Base-by-base conservation (phyloP, 2,797 vertebrate species). In the Eulemur albifrons region DNA sequence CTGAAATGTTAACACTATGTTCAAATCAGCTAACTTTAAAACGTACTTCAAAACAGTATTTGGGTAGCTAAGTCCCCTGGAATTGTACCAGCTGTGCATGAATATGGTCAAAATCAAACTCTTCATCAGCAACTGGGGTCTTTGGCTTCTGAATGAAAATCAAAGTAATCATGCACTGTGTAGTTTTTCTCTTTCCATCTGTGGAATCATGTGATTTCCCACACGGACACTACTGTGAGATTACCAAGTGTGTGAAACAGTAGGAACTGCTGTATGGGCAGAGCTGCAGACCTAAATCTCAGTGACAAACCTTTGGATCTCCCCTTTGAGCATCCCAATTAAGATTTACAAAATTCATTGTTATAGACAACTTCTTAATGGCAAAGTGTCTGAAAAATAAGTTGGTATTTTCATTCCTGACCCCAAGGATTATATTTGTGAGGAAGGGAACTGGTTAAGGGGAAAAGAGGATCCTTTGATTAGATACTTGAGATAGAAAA, bases 121-220 rank as follows among this genome's bases (percentile, higher is more conserved):
- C 87, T 93, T 96, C 54, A 81, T 90, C n/a, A 67, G 50, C 43
- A 95, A 59, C 84, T 85, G 80, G 14, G 80, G 50, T 70, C 93
- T 96, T 83, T 73, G 90, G 50, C 57, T 94, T 97, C 88, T 92
- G 88, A 77, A 76, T 92, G 86, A 88, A 87, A 96, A 93, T 89
- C 30, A 72, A 86, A 95, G 59, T 92, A 83, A 54, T 80, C 87
- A 38, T 38, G 70, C 14, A 73, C 79, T 59, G 45, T 89, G 72
- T 40, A 40, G 57, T 89, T 90, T 90, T 95, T 95, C 92, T 96
- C 61, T 93, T 87, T 79, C 43, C 45, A 30, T 90, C 38, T 38
- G 61, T 38, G 72, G 61, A 82, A 87, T 94, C 57, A 43, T 54
- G 50, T 88, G 87, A 94, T 92, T 90, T 81, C 70, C 76, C 86